Conservation (phyloP, 2,113 vertebrate species). For the Myodes glareolus region DNA sequence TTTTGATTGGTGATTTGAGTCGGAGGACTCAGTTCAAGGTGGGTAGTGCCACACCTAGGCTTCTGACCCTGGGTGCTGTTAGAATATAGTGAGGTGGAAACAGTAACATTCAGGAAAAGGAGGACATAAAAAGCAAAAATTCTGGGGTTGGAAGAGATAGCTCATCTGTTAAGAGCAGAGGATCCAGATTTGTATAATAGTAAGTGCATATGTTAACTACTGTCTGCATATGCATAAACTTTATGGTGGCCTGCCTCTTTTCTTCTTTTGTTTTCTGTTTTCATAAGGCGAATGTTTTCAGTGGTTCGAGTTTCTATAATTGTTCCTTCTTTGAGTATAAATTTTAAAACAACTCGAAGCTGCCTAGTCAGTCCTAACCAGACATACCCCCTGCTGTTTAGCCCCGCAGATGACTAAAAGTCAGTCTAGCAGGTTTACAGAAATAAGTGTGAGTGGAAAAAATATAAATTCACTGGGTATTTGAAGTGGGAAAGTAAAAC, state of each 20-base stretch:
- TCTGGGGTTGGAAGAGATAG: background rate
- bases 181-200: background rate
- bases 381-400: conserved; percentile 18
- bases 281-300: background rate
- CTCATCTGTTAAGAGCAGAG: background rate
- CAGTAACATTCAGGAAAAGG: background rate
- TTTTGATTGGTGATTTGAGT: background rate
- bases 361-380: conserved; percentile 16
- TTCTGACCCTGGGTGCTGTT: background rate
- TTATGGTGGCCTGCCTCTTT: background rate
- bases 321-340: conserved; percentile 3
- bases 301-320: background rate
- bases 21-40: background rate
- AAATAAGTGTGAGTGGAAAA: conserved; percentile 68
- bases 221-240: background rate
- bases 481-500: conserved; percentile 76
- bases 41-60: background rate
- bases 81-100: background rate
- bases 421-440: conserved; percentile 43
- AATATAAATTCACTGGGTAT: conserved; percentile 71
- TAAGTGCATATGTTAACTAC: rapidly evolving
- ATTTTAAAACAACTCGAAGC: background rate
- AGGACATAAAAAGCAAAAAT: background rate
- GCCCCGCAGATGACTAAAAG: conserved; percentile 68
- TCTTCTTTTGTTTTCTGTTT: background rate